Base-by-base conservation (phyloP, 1,140 invertebrate species). In the Dinothrombium tinctorium region DNA sequence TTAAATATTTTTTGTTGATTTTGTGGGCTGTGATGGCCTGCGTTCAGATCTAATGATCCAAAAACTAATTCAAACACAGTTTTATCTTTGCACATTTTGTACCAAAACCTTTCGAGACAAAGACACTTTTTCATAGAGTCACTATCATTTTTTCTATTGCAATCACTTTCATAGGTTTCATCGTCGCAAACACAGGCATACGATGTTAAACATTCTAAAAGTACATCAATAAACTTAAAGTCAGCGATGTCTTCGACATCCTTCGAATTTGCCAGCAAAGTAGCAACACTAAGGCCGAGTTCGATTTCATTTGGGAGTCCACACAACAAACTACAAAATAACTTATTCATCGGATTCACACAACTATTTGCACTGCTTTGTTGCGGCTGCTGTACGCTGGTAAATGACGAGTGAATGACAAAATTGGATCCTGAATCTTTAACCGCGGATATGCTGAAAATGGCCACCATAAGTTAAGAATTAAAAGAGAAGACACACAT, bases 281-380 rank as follows among this genome's bases (percentile, higher is more conserved):
- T 90, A 56, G 86, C 92, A 1, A 95, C 80, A 59, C 96, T 95
- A 40, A 98, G 76, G 3, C 87, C 87, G 63, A 96, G 89, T 56
- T 96, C 89, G 55, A 96, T 83, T 62, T 98, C 92, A 59, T 99
- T 98, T 12, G 90, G 89, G 49, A 99, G 63, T 1, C 89, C 89
- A 25, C 81, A 87, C 15, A 89, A 58, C 6, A 99, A 62, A 0
- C 89, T 89, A 22, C 90, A 64, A 17, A 80, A 71, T 11, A 99
- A 62, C 49, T 78, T 74, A 15, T 40, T 40, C 14, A 32, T 17
- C 15, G 39, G 39, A 33, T 40, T 32, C 8, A 6, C 19, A 20
- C 17, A n/a, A n/a, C n/a, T n/a, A n/a, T n/a, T n/a, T n/a, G n/a
- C n/a, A n/a, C n/a, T n/a, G n/a, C n/a, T n/a, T n/a, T n/a, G n/a